Base-by-base conservation (phyloP, 2,888 invertebrate species). In the Rhagium mordax region DNA sequence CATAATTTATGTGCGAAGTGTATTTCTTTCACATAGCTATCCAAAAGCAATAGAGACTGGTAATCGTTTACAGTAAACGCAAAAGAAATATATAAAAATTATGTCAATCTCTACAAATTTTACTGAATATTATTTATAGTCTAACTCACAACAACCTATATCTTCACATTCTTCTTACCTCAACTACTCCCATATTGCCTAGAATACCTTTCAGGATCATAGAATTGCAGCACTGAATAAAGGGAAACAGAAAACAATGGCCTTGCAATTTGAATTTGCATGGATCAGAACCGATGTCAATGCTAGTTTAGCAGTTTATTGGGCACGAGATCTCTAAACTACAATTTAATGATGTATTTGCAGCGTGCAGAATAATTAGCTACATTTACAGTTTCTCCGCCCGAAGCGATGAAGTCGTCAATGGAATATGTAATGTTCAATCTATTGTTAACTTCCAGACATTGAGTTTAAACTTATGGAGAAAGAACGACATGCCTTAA, bases 321-420 rank as follows among this genome's bases (percentile, higher is more conserved):
- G 55, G 10, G 55, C 6, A 2, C 15, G 33, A 33, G 41, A 59
- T 59, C 29, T 18, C 16, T 18, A n/a, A 59, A 59, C 59, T 59
- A 29, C 33, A 29, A 59, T 59, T 29, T 59, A 59, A 59, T 59
- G 59, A 33, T 59, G 59, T 59, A 33, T 29, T 29, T 59, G 15
- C 15, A 33, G 33, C 33, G 18, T 59, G 33, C 33, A 7, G 10
- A 29, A 29, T 33, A 59, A 59, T 59, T 59, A 59, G 29, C 33
- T 15, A 16, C 33, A 29, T 59, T 33, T 15, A 16, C 33, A 59
- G 41, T 59, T 51, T 59, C 59, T 16, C 59, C 18, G 18, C 16
- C 10, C 33, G 59, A 3, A 33, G 59, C 59, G 59, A 15, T 59
- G 55, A 55, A 61, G 41, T 47, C n/a, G 41, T 41, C n/a, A 41